Evolutionary conservation across 2,797 vertebrate genomes (phyloP), one percentile per base, ranked within the genome.

Genomic region (Hoplostethus atlanticus): DNA sequence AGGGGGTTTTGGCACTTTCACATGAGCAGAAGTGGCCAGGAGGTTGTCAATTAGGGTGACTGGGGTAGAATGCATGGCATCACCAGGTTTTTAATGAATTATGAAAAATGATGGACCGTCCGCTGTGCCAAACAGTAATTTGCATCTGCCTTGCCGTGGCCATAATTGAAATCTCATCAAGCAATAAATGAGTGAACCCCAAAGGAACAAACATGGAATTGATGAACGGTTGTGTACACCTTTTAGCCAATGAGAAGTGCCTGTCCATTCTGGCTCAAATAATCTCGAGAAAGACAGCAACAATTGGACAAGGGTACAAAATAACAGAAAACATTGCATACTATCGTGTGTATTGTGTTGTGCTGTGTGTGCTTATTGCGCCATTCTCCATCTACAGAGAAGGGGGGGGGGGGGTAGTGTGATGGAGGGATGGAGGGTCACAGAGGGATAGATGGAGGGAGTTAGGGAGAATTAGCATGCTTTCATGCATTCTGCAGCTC

Each of bases 381-480:
- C 57, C 48, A 53, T 54, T 17, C 55, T 59, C 55, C 51, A 50
- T 61, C 73, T 62, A 62, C 44, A 59, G 63, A 63, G 38, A 73
- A 65, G 67, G 50, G 28, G 50, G 36, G 42, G 64, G 62, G 44
- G 72, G 58, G 65, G 44, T 15, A 53, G 76, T 59, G 44, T 58
- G 72, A 84, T 69, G 75, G 62, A 62, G 15, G 17, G 69, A 51
- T 40, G 70, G 51, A 68, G 59, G 55, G 71, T 81, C 68, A 86
- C 79, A 85, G 73, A 82, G 82, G 84, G 64, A 73, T 82, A 61
- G 68, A 86, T 72, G 55, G 60, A 74, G 76, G 59, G 83, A 75
- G 83, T 80, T 84, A 57, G 51, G 73, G 66, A 76, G 77, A 80
- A 90, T 93, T 90, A 91, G 76, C 84, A 92, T 81, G 87, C 85